phyloP scores from a whole-genome alignment of 2,113 vertebrate species.

The Salvelinus fontinalis region DNA sequence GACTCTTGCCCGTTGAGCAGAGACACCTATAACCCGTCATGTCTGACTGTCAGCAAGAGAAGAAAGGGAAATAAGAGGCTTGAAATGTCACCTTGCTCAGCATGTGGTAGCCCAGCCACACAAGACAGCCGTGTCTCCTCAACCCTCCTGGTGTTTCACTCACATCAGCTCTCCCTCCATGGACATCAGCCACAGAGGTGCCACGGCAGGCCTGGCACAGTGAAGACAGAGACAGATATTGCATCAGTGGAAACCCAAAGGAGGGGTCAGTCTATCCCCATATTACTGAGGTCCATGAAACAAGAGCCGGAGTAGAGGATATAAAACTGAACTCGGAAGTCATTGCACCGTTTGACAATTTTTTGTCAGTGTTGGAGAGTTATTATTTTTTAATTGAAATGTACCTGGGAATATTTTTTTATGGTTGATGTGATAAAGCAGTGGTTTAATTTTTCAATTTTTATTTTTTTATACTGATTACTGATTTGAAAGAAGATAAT shows the following conservation, averaged over 20 bases:
- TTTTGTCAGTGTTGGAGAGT: conserved; percentile 11
- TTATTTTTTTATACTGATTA: neutral
- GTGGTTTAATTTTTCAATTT: neutral
- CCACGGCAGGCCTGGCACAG: conserved; percentile 39
- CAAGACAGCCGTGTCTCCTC: conserved; percentile 70
- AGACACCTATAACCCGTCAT: conserved; percentile 3
- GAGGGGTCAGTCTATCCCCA: conserved; percentile 26
- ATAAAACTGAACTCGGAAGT: neutral
- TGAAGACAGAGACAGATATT: conserved; percentile 1
- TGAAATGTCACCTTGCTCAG: conserved; percentile 26
- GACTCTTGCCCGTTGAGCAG: conserved; percentile 13
- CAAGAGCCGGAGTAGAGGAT: conserved; percentile 25
- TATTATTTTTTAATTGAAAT: conserved; percentile 22
- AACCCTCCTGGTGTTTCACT: conserved; percentile 34
- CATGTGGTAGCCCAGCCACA: conserved; percentile 46
- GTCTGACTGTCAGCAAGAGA: conserved; percentile 20
- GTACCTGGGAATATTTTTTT: conserved; percentile 13
- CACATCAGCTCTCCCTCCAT: conserved; percentile 32
- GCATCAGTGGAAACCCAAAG: conserved; percentile 33
- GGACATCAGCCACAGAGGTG: conserved; percentile 32
- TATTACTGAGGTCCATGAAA: conserved; percentile 31
- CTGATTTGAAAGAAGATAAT: neutral
- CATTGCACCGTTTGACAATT: conserved; percentile 41
- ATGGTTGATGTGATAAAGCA: conserved; percentile 25
- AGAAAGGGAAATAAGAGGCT: conserved; percentile 16